These are phyloP conservation scores for Falco concolor DNA, from an alignment of 2,797 vertebrate genomes.

Conservation along the genomic window DNA sequence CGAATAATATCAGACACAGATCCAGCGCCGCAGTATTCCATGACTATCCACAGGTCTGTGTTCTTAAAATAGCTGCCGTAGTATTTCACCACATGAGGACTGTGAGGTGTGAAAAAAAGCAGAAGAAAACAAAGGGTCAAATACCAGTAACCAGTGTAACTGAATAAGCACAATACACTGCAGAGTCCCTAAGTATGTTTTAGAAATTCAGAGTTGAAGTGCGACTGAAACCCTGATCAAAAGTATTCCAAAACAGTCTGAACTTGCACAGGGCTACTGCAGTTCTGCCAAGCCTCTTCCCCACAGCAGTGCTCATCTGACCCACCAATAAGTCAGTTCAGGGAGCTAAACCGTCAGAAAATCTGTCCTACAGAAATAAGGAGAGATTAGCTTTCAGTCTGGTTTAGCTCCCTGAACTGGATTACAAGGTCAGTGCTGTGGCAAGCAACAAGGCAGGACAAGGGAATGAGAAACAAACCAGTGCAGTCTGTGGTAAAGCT, in stretches of 20 bases:
- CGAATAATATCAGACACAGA: constrained; percentile 94
- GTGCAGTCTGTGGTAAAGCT: neutral
- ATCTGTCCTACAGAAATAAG: neutral
- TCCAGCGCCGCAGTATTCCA: constrained; percentile 94
- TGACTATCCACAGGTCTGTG: constrained; percentile 95
- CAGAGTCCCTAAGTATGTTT: neutral
- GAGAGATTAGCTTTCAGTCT: neutral
- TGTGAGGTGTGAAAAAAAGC: constrained; percentile 35
- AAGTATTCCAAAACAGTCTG: neutral
- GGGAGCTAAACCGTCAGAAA: neutral
- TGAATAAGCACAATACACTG: neutral
- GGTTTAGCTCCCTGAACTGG: neutral
- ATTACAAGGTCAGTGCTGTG: neutral
- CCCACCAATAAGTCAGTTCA: neutral
- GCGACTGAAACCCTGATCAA: neutral
- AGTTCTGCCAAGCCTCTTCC: neutral
- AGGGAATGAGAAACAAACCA: neutral
- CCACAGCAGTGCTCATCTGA: neutral
- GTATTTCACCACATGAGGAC: constrained; percentile 85
- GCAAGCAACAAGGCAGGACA: neutral
- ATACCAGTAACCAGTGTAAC: neutral
- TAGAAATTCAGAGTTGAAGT: neutral
- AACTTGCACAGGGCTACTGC: neutral
- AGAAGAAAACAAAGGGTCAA: neutral
- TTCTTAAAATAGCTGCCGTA: constrained; percentile 98